These are phyloP conservation scores for Delia radicum DNA, from an alignment of 1,140 invertebrate genomes.

Conservation along the genomic window DNA sequence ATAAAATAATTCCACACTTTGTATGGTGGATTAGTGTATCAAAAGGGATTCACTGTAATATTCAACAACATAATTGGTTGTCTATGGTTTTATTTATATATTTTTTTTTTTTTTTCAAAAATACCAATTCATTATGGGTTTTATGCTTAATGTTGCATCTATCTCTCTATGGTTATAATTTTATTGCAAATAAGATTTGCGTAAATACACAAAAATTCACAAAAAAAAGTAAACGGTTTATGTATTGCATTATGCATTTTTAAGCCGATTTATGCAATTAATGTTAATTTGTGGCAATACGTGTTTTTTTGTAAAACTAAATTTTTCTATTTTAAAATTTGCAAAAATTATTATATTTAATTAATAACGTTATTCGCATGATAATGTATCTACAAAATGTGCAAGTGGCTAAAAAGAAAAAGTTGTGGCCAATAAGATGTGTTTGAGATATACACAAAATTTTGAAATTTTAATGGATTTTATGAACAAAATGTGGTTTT, in stretches of 20 bases:
- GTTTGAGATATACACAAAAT: no score
- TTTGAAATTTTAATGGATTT: no score
- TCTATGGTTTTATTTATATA: neutral
- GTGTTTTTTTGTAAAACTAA: no score
- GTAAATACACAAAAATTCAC: neutral
- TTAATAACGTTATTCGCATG: no score
- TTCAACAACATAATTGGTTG: neutral
- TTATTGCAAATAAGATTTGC: neutral
- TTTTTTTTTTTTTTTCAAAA: no score
- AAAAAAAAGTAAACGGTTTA: neutral
- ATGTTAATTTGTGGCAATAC: conserved; percentile 28
- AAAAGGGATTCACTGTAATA: neutral
- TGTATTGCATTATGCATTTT: conserved; percentile 20
- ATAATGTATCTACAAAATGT: no score
- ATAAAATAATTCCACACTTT: neutral
- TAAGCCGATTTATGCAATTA: conserved; percentile 55
- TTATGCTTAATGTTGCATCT: neutral
- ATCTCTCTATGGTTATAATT: neutral
- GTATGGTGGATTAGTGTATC: neutral
- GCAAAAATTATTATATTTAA: no score
- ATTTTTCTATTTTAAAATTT: no score
- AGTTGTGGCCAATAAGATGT: no score
- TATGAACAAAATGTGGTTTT: no score
- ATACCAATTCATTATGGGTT: neutral
- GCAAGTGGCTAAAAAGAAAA: no score